These are phyloP conservation scores for Gastracanthus pulcherrimus DNA, from an alignment of 2,888 invertebrate species.

Conservation along the genomic window DNA sequence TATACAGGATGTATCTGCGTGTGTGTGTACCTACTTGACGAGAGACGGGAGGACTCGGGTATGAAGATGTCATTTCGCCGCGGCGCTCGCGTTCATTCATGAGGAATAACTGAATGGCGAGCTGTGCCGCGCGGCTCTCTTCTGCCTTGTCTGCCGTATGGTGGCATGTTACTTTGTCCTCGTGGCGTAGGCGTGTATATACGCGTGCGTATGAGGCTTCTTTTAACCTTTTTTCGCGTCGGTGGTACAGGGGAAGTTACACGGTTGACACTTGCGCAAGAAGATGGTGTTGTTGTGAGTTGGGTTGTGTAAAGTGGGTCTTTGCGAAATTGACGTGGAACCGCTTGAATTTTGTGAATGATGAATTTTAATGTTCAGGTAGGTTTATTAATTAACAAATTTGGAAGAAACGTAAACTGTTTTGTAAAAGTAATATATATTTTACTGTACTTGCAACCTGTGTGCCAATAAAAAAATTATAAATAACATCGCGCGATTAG, in stretches of 20 bases:
- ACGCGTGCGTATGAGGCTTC: neutral
- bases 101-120: conserved; percentile 72
- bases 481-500: no score
- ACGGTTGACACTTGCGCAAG: conserved; percentile 31
- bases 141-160: conserved; percentile 58
- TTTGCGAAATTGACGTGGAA: no score
- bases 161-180: conserved; percentile 52
- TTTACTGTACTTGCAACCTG: no score
- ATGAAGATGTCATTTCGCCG: conserved; percentile 68
- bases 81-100: conserved; percentile 74
- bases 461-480: no score
- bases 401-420: no score
- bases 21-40: no score
- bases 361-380: neutral
- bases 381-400: no score
- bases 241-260: neutral
- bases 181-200: neutral
- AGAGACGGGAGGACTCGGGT: conserved; percentile 56
- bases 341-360: neutral
- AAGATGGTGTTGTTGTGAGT: neutral
- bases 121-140: conserved; percentile 56
- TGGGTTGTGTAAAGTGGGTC: neutral
- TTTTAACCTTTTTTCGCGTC: neutral
- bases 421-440: no score
- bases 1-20: neutral